Percentiles rank a stretch among this genome's conserved stretches.
phyloP scores from a whole-genome alignment of 2,113 vertebrate species.

The Scomber japonicus region DNA sequence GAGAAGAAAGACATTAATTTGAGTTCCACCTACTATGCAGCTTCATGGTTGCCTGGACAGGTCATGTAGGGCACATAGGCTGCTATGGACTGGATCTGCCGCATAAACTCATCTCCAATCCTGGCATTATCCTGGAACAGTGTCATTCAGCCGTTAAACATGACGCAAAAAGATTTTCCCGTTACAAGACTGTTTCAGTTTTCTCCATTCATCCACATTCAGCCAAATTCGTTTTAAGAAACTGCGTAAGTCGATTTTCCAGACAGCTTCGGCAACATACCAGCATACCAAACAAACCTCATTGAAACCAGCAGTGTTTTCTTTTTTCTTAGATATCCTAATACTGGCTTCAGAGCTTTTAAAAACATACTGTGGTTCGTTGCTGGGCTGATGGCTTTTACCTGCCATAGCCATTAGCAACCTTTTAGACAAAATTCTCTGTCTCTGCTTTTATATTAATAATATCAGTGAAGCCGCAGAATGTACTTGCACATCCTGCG shows the following conservation, averaged over 20 bases:
- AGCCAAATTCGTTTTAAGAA: conserved; percentile 25
- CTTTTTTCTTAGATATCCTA: conserved; percentile 35
- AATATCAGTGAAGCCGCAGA: conserved; percentile 62
- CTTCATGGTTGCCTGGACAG: conserved; percentile 91
- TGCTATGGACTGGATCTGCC: conserved; percentile 89
- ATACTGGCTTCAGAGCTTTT: conserved; percentile 32
- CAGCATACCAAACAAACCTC: conserved; percentile 43
- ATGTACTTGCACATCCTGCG: conserved; percentile 41
- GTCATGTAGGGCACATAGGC: conserved; percentile 92
- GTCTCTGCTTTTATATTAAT: conserved; percentile 74
- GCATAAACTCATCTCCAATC: conserved; percentile 91
- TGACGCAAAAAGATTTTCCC: conserved; percentile 24
- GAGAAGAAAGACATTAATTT: not conserved
- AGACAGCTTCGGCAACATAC: conserved; percentile 53
- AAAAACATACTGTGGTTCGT: conserved; percentile 4
- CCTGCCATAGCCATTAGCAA: conserved; percentile 58
- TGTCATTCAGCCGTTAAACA: conserved; percentile 18
- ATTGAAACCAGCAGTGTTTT: conserved; percentile 41
- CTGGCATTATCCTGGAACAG: conserved; percentile 85
- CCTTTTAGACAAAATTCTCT: conserved; percentile 45
- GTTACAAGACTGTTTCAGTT: conserved; percentile 24
- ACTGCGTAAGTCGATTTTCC: conserved; percentile 46
- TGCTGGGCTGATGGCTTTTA: conserved; percentile 32
- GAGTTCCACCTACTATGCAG: conserved; percentile 85
- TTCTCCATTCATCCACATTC: conserved; percentile 9